A percentile compares a stretch with the other conserved stretches of the same genome.
Evolutionary conservation across 1,140 invertebrate species (phyloP).

Genomic region (Caenorhabditis elegans): WBcel235 BX284605.5:6049501-6050000

Average conservation of each 20-base stretch:
- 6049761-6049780: background rate
- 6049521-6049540: constrained; percentile 30
- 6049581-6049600: constrained; percentile 24
- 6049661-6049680: constrained; percentile 5
- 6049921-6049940: too few species aligned
- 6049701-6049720: constrained; percentile 8
- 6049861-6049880: too few species aligned
- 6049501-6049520: constrained; percentile 35
- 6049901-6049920: too few species aligned
- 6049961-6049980: too few species aligned
- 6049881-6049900: too few species aligned
- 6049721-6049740: constrained; percentile 4
- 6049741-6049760: background rate
- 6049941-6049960: too few species aligned
- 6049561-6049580: constrained; percentile 11
- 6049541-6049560: constrained; percentile 35
- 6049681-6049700: constrained; percentile 1
- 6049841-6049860: background rate
- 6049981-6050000: too few species aligned
- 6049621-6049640: background rate
- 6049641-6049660: background rate
- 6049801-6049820: constrained; percentile 24
- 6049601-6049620: constrained; percentile 35
- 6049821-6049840: constrained; percentile 30
- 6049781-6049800: constrained; percentile 4